Conservation (phyloP, 1,140 invertebrate species). For the Meloidogyne chitwoodi region DNA sequence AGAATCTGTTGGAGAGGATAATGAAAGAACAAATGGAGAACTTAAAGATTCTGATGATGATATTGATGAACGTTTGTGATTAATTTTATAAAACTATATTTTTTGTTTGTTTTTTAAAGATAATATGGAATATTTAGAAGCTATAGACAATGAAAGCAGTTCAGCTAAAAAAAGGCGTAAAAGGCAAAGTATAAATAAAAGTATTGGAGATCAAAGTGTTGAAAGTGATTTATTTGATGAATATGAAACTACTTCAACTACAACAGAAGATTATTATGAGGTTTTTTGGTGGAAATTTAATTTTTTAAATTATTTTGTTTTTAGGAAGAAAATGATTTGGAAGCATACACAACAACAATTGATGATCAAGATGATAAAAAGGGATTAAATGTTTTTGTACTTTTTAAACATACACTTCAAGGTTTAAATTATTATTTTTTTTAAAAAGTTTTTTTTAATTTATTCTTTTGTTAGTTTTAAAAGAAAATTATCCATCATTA, state of each 20-base stretch:
- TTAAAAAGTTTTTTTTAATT: neutral
- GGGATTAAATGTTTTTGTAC: slow-evolving; percentile 29
- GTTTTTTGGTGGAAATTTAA: neutral
- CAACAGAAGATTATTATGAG: slow-evolving; percentile 35
- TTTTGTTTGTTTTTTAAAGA: neutral
- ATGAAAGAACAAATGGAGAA: slow-evolving; percentile 47
- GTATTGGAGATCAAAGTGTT: slow-evolving; percentile 28
- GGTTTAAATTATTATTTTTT: neutral
- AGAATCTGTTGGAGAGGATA: slow-evolving; percentile 31
- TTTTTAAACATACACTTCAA: slow-evolving; percentile 32
- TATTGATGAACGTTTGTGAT: slow-evolving; percentile 38
- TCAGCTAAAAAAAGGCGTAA: slow-evolving; percentile 21
- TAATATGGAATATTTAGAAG: slow-evolving; percentile 38
- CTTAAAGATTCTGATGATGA: slow-evolving; percentile 53
- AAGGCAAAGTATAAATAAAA: slow-evolving; percentile 21
- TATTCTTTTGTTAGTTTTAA: slow-evolving; percentile 25
- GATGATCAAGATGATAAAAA: slow-evolving; percentile 21
- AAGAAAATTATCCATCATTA: slow-evolving; percentile 18
- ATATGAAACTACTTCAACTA: slow-evolving; percentile 16
- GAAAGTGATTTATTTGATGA: slow-evolving; percentile 9
- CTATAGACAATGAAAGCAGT: slow-evolving; percentile 32
- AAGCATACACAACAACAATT: slow-evolving; percentile 39
- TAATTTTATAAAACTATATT: slow-evolving; percentile 25
- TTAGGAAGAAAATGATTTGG: slow-evolving; percentile 45
- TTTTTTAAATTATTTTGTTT: neutral